phyloP scores from a whole-genome alignment of 2,797 vertebrate genomes.

The Hafferia zeledoni region DNA sequence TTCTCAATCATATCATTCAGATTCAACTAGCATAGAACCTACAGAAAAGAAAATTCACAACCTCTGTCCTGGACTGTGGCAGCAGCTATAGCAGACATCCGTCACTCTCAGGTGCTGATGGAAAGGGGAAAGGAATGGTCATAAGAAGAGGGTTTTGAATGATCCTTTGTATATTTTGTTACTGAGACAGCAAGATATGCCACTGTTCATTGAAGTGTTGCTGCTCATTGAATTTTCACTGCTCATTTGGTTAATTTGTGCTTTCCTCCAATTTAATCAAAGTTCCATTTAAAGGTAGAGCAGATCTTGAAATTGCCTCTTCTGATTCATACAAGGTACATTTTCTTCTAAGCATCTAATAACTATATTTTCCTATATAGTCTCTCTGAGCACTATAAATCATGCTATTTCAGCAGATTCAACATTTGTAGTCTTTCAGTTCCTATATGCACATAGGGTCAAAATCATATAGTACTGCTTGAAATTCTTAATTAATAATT shows the following conservation, averaged over 20 bases:
- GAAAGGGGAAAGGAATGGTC: background rate
- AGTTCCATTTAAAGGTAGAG: background rate
- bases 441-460: background rate
- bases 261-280: background rate
- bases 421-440: background rate
- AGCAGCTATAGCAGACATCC: background rate
- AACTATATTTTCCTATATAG: background rate
- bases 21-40: background rate
- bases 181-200: background rate
- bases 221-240: background rate
- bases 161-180: background rate
- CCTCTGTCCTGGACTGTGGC: background rate
- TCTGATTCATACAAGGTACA: background rate
- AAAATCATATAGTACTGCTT: background rate
- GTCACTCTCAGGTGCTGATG: background rate
- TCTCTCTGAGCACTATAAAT: background rate
- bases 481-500: background rate
- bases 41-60: background rate
- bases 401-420: background rate
- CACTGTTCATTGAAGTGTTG: background rate
- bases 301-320: background rate
- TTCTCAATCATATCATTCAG: background rate
- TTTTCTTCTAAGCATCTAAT: background rate
- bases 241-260: background rate
- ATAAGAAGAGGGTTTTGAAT: background rate